Conservation (phyloP, 2,888 invertebrate genomes). For the Sarcophaga variegata region DNA sequence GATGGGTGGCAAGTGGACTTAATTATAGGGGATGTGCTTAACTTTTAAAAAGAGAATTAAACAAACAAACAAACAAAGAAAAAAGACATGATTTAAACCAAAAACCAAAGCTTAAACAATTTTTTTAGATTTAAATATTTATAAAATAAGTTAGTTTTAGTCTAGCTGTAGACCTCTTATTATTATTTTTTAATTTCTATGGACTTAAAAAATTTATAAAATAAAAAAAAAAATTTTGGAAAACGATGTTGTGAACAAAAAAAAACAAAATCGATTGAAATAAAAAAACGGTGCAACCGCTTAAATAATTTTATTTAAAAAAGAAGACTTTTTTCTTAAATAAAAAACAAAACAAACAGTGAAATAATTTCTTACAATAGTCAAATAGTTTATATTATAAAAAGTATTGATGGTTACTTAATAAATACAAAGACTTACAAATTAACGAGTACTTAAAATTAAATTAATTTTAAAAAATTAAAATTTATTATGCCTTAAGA, state of each 20-base stretch:
- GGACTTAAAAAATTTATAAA: not conserved
- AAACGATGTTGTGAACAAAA: conserved; percentile 60
- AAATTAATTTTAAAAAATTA: conserved; percentile 50
- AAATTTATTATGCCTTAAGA: conserved; percentile 49
- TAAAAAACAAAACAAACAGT: conserved; percentile 42
- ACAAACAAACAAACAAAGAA: conserved; percentile 29
- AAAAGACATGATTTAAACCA: conserved; percentile 65
- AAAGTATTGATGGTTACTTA: too few relatives aligned
- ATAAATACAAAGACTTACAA: conserved; percentile 54
- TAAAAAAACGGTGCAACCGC: conserved; percentile 66
- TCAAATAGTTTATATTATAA: not conserved
- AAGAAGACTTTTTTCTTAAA: conserved; percentile 23
- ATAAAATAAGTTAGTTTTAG: conserved; percentile 39
- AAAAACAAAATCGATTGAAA: conserved; percentile 29
- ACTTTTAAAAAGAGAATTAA: conserved; percentile 27
- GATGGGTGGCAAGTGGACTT: too few relatives aligned
- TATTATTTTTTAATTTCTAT: not conserved
- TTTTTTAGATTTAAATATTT: conserved; percentile 51
- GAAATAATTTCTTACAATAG: conserved; percentile 52
- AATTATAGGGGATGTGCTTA: not conserved
- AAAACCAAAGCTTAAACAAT: conserved; percentile 66
- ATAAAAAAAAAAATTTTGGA: conserved; percentile 4
- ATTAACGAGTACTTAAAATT: conserved; percentile 38
- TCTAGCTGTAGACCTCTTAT: not conserved
- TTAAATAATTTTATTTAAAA: conserved; percentile 52